Conservation (phyloP, 2,888 invertebrate species). For the Caenorhabditis sp. region DNA sequence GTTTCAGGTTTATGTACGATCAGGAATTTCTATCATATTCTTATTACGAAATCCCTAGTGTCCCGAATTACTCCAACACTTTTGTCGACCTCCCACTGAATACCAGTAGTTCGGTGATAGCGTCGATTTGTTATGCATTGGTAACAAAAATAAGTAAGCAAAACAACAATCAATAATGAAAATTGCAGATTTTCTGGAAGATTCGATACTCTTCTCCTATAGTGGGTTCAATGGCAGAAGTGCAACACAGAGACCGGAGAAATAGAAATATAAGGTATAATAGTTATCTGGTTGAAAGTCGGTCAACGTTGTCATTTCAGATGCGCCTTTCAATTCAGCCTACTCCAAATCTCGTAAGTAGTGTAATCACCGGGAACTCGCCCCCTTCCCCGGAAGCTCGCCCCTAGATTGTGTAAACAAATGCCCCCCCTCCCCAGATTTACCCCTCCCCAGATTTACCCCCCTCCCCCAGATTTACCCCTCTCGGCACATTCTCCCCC, state of each 20-base stretch:
- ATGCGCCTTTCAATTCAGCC: conserved; percentile 71
- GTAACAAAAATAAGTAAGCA: conserved; percentile 21
- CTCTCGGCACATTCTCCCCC: neutral
- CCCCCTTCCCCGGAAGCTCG: no score
- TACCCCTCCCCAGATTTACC: no score
- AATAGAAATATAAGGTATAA: conserved; percentile 50
- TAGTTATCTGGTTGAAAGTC: neutral
- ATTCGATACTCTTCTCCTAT: conserved; percentile 34
- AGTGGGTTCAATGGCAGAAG: neutral
- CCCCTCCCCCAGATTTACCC: neutral
- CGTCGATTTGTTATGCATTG: conserved; percentile 64
- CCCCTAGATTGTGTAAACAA: no score
- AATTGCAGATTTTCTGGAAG: conserved; percentile 49
- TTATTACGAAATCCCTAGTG: conserved; percentile 48
- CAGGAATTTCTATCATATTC: conserved; percentile 66
- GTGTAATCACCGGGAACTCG: no score
- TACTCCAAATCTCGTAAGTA: conserved; percentile 51
- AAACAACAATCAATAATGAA: neutral
- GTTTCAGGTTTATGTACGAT: conserved; percentile 68
- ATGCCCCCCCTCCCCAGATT: no score
- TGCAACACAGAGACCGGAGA: conserved; percentile 23
- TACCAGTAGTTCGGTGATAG: conserved; percentile 55
- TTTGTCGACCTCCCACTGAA: conserved; percentile 72
- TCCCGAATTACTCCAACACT: conserved; percentile 70
- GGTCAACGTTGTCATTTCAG: conserved; percentile 41